Conservation (phyloP, 2,888 invertebrate genomes). For the Cryptosula pallasiana region DNA sequence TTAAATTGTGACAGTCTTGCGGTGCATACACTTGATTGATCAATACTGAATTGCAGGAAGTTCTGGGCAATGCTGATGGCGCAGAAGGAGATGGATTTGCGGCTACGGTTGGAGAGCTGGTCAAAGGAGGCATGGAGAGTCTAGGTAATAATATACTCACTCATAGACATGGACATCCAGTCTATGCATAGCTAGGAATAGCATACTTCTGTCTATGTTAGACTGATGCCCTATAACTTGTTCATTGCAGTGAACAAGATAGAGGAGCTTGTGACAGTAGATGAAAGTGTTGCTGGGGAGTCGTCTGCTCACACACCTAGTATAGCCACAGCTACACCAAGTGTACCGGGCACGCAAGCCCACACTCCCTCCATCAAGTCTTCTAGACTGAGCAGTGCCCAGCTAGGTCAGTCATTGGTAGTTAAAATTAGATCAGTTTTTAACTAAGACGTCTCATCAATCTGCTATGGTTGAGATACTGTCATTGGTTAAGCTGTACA, state of each 20-base stretch:
- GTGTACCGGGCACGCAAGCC: neutral
- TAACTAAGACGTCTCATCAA: no score
- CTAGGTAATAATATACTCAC: neutral
- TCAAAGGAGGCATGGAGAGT: conserved; percentile 5
- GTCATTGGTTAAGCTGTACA: no score
- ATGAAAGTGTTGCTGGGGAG: neutral
- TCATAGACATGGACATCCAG: no score
- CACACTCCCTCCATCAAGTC: conserved; percentile 6
- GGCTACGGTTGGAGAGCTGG: neutral
- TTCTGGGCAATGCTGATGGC: no score
- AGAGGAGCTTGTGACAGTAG: neutral
- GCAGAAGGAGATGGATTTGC: neutral
- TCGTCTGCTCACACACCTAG: neutral
- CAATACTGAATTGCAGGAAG: no score
- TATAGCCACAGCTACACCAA: neutral
- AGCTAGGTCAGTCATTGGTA: conserved; percentile 6
- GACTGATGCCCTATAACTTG: no score
- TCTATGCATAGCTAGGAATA: no score
- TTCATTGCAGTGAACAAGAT: neutral
- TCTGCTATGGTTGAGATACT: no score
- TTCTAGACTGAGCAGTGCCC: conserved; percentile 21
- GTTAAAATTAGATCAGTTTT: no score
- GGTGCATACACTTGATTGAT: no score
- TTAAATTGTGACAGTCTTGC: no score
- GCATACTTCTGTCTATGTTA: no score